A percentile compares a stretch with the other conserved stretches of the same genome.
Conservation (phyloP, 92 coral and sea anemone species). For the Isaurus tuberculatus region DNA sequence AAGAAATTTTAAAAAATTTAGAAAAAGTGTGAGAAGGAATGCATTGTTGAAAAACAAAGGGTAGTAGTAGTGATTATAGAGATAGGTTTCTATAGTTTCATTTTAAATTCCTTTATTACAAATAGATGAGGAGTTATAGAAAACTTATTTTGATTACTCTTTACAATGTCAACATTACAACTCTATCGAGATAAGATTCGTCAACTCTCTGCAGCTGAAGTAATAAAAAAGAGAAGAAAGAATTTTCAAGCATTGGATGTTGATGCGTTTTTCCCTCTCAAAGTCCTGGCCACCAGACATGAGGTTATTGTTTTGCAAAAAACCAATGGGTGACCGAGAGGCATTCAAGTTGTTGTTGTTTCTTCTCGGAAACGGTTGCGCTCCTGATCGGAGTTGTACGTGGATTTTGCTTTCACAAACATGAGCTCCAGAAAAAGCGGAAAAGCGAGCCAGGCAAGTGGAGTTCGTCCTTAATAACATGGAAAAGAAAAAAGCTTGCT, state of each 20-base stretch:
- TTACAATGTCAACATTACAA: background rate
- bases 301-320: slow-evolving; percentile 21
- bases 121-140: too few species aligned
- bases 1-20: too few species aligned
- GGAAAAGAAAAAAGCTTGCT: slow-evolving; percentile 28
- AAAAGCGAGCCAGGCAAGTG: slow-evolving; percentile 45
- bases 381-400: slow-evolving; percentile 16
- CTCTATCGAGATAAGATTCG: background rate
- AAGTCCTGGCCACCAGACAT: slow-evolving; percentile 22
- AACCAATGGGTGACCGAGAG: slow-evolving; percentile 3
- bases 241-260: too few species aligned
- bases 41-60: too few species aligned
- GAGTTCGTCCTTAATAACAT: slow-evolving; percentile 23
- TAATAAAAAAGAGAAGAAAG: background rate
- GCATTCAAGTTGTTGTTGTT: slow-evolving; percentile 24
- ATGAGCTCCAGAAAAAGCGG: slow-evolving; percentile 19
- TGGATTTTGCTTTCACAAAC: slow-evolving; percentile 35
- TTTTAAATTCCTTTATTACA: too few species aligned
- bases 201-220: background rate
- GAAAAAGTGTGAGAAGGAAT: too few species aligned
- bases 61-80: too few species aligned
- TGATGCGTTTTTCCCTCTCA: slow-evolving; percentile 14
- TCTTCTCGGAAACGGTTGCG: slow-evolving; percentile 42
- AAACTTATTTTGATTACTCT: too few species aligned
- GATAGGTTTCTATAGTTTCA: too few species aligned